Percentiles rank a stretch among this genome's conserved stretches.
phyloP scores from a whole-genome alignment of 2,888 invertebrate species.

The Apamea anceps region DNA sequence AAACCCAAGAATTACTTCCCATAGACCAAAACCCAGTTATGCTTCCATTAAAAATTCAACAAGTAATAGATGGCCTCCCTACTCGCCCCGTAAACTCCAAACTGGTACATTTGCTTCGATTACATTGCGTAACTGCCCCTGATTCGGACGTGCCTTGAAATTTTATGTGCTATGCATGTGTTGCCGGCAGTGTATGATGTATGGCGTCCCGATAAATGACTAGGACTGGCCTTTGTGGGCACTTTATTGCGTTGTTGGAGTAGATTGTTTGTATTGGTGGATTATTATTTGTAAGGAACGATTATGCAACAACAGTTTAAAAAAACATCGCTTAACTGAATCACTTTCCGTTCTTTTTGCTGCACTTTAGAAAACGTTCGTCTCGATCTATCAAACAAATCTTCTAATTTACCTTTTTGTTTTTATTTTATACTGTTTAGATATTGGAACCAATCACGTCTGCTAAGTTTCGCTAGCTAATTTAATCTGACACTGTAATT shows the following conservation, averaged over 20 bases:
- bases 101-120: slow-evolving; percentile 59
- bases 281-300: not conserved
- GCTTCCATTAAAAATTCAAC: slow-evolving; percentile 36
- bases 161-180: slow-evolving; percentile 63
- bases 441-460: too few relatives aligned
- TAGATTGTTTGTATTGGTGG: not conserved
- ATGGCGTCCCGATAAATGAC: slow-evolving; percentile 38
- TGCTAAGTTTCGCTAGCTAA: too few relatives aligned
- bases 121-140: slow-evolving; percentile 63
- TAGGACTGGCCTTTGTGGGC: slow-evolving; percentile 22
- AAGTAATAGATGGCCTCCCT: slow-evolving; percentile 33
- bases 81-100: slow-evolving; percentile 35
- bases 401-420: too few relatives aligned
- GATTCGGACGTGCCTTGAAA: slow-evolving; percentile 65
- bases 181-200: slow-evolving; percentile 39
- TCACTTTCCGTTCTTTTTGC: not conserved
- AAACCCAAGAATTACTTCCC: not conserved
- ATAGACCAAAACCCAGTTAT: slow-evolving; percentile 7
- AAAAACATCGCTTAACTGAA: too few relatives aligned
- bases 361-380: not conserved
- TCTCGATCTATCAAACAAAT: too few relatives aligned
- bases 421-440: too few relatives aligned
- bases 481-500: too few relatives aligned
- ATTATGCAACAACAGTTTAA: not conserved
- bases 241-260: not conserved